Percentiles rank a stretch among this genome's conserved stretches.
phyloP scores from a whole-genome alignment of 2,888 invertebrate genomes.

The Lamellibrachia satsuma region DNA sequence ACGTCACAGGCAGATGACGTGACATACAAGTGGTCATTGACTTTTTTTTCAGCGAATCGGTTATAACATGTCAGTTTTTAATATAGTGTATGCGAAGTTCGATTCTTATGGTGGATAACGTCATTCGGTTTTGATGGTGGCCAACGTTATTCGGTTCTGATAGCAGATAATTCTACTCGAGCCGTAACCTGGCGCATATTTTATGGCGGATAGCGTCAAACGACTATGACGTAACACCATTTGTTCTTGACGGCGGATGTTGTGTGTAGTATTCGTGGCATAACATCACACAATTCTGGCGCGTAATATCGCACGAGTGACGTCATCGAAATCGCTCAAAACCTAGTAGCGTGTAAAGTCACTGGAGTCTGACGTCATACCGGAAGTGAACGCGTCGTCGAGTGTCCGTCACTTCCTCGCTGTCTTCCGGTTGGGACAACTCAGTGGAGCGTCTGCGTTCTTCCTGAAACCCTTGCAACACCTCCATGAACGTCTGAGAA shows the following conservation, averaged over 20 bases:
- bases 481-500: background rate
- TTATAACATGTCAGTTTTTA: background rate
- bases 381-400: background rate
- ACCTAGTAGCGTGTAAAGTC: background rate
- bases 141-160: background rate
- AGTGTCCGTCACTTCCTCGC: background rate
- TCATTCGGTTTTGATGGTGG: background rate
- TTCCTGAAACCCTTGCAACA: constrained; percentile 12
- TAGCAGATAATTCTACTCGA: too few relatives aligned
- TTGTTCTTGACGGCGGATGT: too few relatives aligned
- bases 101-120: background rate
- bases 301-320: too few relatives aligned
- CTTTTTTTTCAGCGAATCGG: background rate
- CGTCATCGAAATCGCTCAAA: background rate
- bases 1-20: too few relatives aligned
- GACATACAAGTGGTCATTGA: too few relatives aligned
- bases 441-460: background rate
- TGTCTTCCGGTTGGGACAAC: background rate
- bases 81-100: background rate
- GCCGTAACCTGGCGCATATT: too few relatives aligned
- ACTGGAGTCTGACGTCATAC: background rate
- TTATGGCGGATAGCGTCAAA: too few relatives aligned
- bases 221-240: too few relatives aligned
- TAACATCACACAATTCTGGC: background rate
- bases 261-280: background rate